Evolutionary conservation across 2,797 vertebrate genomes (phyloP).

Genomic region (Poecilia gillii): DNA sequence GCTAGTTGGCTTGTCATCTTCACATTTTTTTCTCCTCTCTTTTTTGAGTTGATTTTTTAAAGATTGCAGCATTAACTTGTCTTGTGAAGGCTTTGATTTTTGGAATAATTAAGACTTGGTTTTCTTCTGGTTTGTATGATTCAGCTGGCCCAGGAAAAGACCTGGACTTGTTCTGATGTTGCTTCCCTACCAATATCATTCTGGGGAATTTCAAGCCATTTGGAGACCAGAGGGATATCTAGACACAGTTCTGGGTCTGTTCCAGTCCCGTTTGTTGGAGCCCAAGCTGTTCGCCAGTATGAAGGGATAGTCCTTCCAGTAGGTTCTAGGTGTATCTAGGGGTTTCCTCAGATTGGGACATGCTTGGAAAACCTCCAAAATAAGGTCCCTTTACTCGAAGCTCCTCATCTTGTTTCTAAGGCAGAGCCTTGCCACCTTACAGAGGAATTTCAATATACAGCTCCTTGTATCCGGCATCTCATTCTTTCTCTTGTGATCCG

Average conservation of each 20-base stretch:
- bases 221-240: not conserved
- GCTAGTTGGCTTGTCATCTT: not conserved
- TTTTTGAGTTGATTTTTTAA: not conserved
- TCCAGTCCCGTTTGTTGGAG: not conserved
- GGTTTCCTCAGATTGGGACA: not conserved
- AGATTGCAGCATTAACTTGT: too few relatives aligned
- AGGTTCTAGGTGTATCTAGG: not conserved
- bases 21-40: not conserved
- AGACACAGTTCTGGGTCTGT: not conserved
- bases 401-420: not conserved
- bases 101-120: not conserved
- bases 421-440: not conserved
- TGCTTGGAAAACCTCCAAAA: not conserved
- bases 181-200: not conserved
- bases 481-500: not conserved
- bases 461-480: not conserved
- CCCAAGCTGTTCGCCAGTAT: not conserved
- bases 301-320: not conserved
- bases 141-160: not conserved
- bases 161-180: not conserved
- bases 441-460: not conserved
- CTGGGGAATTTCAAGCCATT: not conserved
- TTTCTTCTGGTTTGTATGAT: not conserved
- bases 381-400: not conserved
- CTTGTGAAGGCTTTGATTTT: too few relatives aligned